Base-by-base conservation (phyloP, 2,113 vertebrate genomes). In the Sylvia atricapilla region DNA sequence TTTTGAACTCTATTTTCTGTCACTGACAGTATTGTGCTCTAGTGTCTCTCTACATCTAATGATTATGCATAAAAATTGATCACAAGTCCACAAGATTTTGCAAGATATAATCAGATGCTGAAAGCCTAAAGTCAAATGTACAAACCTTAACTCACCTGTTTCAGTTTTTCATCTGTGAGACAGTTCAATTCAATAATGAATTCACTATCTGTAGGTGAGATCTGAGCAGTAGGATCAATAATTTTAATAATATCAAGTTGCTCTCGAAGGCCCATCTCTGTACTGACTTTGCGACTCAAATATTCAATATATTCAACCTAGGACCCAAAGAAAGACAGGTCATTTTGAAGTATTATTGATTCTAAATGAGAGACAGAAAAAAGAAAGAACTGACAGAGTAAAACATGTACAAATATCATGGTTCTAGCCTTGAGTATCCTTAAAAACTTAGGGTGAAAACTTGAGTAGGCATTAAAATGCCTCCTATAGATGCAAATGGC, bases 221-320 rank as follows among this genome's bases (percentile, higher is more conserved):
- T 99, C 94, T 99, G 99, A 91, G 99, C 99, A 62, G 98, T 98
- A 39, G 99, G 99, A 97, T 99, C 99, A 90, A 99, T 99, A 96
- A 99, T 99, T 97, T 99, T 99, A 97, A 99, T 99, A 96, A 99
- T 99, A 97, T 99, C 99, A 90, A 99, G 99, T 96, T 99, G 99
- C 95, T 99, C 99, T 85, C 99, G 98, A 91, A 99, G 98, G 56
- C 99, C 99, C 99, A 99, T 99, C 97, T 99, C 99, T 49, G 99
- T 99, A 98, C 99, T 99, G 88, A 99, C 99, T 97, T 99, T 99
- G 43, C 99, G 98, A 95, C 99, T 99, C 93, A 99, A 97, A 96
- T 99, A 99, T 74, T 99, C 99, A 47, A 99, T 99, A 97, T 99
- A 99, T 98, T 99, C 99, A 97, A 99, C 99, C 99, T 99, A 89